A percentile compares a stretch with the other conserved stretches of the same genome.
Evolutionary conservation across 2,797 vertebrate species (phyloP).

Genomic region (Notolepis coatsorum): DNA sequence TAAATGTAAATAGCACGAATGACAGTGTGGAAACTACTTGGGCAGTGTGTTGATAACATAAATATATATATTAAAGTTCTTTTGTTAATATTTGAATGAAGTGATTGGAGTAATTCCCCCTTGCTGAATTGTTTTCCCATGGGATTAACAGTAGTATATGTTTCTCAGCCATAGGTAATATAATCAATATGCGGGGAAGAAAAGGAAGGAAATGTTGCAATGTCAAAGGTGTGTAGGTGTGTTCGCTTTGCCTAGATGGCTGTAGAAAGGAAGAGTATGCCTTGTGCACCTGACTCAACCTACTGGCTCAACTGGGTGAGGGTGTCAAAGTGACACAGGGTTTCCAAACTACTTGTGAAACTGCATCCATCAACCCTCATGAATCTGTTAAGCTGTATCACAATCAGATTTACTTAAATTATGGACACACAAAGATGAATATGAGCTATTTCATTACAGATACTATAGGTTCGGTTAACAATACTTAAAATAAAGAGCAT

Average conservation of each 20-base stretch:
- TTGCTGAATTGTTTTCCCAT: too few relatives aligned
- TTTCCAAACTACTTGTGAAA: constrained; percentile 19
- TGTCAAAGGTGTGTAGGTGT: constrained; percentile 30
- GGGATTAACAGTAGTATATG: constrained; percentile 2
- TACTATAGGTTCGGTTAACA: too few relatives aligned
- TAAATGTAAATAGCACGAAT: constrained; percentile 10
- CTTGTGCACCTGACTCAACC: constrained; percentile 51
- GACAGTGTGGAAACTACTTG: constrained; percentile 1
- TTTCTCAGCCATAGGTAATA: neutral
- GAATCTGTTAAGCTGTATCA: too few relatives aligned
- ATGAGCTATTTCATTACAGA: too few relatives aligned
- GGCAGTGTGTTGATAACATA: neutral
- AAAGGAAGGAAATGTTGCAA: constrained; percentile 31
- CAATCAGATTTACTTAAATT: too few relatives aligned
- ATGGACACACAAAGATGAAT: too few relatives aligned
- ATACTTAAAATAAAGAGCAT: too few relatives aligned
- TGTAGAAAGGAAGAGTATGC: constrained; percentile 47
- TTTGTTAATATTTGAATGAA: constrained; percentile 9
- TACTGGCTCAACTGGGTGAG: constrained; percentile 68
- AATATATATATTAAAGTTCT: constrained; percentile 27
- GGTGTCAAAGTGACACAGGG: constrained; percentile 34
- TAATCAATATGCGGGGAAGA: constrained; percentile 11
- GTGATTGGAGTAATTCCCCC: neutral
- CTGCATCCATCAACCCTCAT: constrained; percentile 8
- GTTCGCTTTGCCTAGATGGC: constrained; percentile 43